Conservation (phyloP, 2,797 vertebrate species). For the Notolabrus celidotus region DNA sequence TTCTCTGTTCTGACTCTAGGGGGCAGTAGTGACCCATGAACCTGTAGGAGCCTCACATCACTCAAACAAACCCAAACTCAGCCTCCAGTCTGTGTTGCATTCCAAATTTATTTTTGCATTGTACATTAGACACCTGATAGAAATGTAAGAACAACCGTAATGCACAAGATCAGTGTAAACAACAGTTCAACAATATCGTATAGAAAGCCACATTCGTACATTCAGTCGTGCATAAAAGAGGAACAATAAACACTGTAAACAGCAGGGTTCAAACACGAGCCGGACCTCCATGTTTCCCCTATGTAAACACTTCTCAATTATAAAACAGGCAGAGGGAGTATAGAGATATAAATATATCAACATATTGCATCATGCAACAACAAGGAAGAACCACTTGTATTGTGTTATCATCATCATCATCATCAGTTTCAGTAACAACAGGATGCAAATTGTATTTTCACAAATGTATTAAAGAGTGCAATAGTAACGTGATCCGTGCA, state of each 20-base stretch:
- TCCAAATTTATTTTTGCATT: slow-evolving; percentile 82
- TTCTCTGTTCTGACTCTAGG: slow-evolving; percentile 15
- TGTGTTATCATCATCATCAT: slow-evolving; percentile 45
- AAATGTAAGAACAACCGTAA: slow-evolving; percentile 73
- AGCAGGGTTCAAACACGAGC: slow-evolving; percentile 20
- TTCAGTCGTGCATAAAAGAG: slow-evolving; percentile 78
- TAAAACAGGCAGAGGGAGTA: slow-evolving; percentile 67
- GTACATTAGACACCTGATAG: slow-evolving; percentile 81
- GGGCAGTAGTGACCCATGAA: slow-evolving; percentile 12
- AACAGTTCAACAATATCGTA: slow-evolving; percentile 52
- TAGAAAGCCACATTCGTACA: slow-evolving; percentile 74
- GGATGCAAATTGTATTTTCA: slow-evolving; percentile 33
- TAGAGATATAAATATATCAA: slow-evolving; percentile 64
- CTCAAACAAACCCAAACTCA: slow-evolving; percentile 5
- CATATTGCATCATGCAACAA: slow-evolving; percentile 83
- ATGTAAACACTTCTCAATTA: slow-evolving; percentile 37
- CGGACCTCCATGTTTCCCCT: slow-evolving; percentile 37
- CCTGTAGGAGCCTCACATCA: not conserved
- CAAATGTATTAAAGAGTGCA: slow-evolving; percentile 50
- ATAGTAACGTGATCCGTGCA: slow-evolving; percentile 17
- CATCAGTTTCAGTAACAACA: not conserved
- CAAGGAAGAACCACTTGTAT: slow-evolving; percentile 70
- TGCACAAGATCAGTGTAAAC: slow-evolving; percentile 68
- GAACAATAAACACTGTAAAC: slow-evolving; percentile 49
- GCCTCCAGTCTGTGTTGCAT: slow-evolving; percentile 54